Evolutionary conservation across 2,113 vertebrate species (phyloP).

Genomic region (Platycercus adscitus): DNA sequence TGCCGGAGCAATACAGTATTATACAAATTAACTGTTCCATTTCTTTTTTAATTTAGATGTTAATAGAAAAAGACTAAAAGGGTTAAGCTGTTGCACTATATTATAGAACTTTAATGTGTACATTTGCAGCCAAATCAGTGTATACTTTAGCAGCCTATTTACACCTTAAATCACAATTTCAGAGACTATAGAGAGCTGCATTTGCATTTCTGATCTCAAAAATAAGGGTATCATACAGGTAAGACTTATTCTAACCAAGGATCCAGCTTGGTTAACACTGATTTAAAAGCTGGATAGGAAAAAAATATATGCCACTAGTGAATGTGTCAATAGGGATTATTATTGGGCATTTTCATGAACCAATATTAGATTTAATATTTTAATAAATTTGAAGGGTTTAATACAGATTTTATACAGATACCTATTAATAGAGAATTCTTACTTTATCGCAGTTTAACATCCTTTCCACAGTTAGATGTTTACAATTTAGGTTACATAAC

Average conservation of each 20-base stretch:
- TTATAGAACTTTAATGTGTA: neutral
- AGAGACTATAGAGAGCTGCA: neutral
- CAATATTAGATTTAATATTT: neutral
- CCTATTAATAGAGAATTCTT: neutral
- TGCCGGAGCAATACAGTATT: neutral
- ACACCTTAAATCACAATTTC: neutral
- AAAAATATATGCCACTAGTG: neutral
- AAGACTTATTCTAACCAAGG: neutral
- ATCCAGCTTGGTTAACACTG: neutral
- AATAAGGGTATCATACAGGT: neutral
- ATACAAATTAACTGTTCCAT: neutral
- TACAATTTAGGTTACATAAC: fast-evolving
- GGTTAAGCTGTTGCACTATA: neutral
- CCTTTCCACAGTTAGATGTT: neutral
- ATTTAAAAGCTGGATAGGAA: neutral
- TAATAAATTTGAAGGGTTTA: neutral
- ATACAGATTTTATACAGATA: neutral
- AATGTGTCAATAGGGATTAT: neutral
- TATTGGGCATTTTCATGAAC: neutral
- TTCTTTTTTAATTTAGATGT: neutral
- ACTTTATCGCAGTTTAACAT: neutral
- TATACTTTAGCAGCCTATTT: neutral
- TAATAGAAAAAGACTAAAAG: neutral
- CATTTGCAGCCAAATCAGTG: neutral
- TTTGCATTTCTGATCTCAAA: neutral